Evolutionary conservation across 2,113 vertebrate species (phyloP).

Genomic region (Actenoides hombroni): DNA sequence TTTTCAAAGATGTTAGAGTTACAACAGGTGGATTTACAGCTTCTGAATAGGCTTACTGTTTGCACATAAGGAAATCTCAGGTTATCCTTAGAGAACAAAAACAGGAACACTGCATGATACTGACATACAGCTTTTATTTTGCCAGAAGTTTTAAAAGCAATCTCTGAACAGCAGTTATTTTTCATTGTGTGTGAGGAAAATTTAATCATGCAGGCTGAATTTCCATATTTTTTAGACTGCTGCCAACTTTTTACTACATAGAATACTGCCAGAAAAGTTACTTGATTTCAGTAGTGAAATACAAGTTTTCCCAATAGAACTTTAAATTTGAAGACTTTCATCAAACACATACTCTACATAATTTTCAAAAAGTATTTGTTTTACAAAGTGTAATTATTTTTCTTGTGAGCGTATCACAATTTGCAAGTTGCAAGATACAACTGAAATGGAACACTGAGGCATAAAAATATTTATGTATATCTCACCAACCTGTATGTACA

Average conservation of each 20-base stretch:
- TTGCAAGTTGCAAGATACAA: neutral
- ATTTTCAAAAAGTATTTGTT: neutral
- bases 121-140: constrained; percentile 37
- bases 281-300: neutral
- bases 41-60: constrained; percentile 80
- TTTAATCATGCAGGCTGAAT: constrained; percentile 8
- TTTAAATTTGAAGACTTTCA: neutral
- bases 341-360: neutral
- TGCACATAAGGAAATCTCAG: constrained; percentile 63
- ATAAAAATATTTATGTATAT: neutral
- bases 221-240: constrained; percentile 16
- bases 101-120: constrained; percentile 51
- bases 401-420: neutral
- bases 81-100: constrained; percentile 67
- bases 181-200: constrained; percentile 33
- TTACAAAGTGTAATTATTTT: neutral
- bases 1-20: constrained; percentile 70
- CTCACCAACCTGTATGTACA: neutral
- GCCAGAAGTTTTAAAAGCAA: constrained; percentile 40
- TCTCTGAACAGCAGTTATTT: constrained; percentile 47
- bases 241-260: neutral
- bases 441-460: neutral
- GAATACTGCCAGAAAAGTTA: neutral
- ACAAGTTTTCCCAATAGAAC: neutral
- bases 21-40: constrained; percentile 76